phyloP scores from a whole-genome alignment of 2,113 vertebrate species.

The Bubo blakistoni region DNA sequence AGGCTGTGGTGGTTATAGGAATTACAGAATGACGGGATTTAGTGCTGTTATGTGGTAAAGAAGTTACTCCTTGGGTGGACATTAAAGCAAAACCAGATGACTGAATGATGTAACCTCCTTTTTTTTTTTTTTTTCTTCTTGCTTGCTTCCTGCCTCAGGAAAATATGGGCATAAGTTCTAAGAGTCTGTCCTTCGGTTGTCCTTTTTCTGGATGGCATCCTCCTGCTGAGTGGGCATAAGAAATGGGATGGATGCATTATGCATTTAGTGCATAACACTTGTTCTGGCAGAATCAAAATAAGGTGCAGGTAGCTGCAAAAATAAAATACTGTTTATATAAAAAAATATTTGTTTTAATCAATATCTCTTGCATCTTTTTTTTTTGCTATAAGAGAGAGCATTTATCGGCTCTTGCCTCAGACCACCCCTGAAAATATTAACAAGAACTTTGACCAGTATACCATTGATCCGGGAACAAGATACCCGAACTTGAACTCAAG shows the following conservation, averaged over 20 bases:
- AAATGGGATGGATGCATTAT: neutral
- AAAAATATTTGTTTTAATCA: neutral
- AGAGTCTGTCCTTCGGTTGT: neutral
- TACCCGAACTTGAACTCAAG: slow-evolving; percentile 93
- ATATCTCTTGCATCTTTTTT: neutral
- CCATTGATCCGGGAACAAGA: slow-evolving; percentile 89
- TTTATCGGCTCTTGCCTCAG: slow-evolving; percentile 93
- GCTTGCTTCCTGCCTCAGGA: slow-evolving; percentile 26
- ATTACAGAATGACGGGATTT: slow-evolving; percentile 35
- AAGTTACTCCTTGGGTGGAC: slow-evolving; percentile 41
- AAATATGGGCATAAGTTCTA: neutral
- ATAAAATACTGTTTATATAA: neutral
- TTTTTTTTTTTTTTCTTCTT: neutral
- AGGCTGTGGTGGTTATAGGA: slow-evolving; percentile 22
- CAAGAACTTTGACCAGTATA: slow-evolving; percentile 98
- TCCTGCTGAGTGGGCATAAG: neutral
- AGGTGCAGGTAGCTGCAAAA: neutral
- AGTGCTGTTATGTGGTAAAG: slow-evolving; percentile 57
- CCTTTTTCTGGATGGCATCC: neutral
- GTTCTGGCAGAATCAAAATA: neutral
- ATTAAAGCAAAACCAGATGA: slow-evolving; percentile 62
- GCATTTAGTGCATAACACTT: neutral
- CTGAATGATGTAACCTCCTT: slow-evolving; percentile 33
- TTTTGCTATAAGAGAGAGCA: slow-evolving; percentile 81
- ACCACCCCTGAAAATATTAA: slow-evolving; percentile 94